Evolutionary conservation across 2,113 vertebrate genomes (phyloP).

Genomic region (Hymenochirus boettgeri): DNA sequence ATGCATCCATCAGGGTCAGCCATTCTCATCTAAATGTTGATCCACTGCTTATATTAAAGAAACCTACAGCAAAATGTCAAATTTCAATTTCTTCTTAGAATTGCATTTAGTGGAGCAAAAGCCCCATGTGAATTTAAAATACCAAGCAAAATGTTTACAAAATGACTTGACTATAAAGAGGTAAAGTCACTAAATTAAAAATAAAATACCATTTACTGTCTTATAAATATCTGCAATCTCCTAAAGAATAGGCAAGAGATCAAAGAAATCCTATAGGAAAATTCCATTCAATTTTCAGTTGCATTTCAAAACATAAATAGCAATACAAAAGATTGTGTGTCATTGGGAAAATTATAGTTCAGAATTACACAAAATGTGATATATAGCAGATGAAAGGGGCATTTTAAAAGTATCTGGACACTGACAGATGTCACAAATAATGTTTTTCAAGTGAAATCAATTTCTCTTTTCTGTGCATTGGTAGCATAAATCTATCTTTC

Average conservation of each 20-base stretch:
- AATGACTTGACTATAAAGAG: too few species aligned
- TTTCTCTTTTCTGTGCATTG: slow-evolving; percentile 24
- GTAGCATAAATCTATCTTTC: slow-evolving; percentile 35
- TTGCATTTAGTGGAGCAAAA: too few species aligned
- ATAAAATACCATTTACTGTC: slow-evolving; percentile 8
- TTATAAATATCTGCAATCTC: slow-evolving; percentile 1
- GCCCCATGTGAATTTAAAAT: too few species aligned
- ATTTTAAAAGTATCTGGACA: slow-evolving; percentile 18
- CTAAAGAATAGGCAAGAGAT: slow-evolving; percentile 17
- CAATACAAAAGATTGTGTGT: slow-evolving; percentile 10
- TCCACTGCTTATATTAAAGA: too few species aligned
- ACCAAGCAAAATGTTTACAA: too few species aligned
- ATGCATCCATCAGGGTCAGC: too few species aligned
- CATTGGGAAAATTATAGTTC: slow-evolving; percentile 11
- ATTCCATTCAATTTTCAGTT: slow-evolving; percentile 11
- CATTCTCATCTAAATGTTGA: too few species aligned
- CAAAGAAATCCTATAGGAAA: slow-evolving; percentile 17
- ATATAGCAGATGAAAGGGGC: slow-evolving; percentile 11
- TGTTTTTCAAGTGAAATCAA: slow-evolving; percentile 17
- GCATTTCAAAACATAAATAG: slow-evolving; percentile 17
- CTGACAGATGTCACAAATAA: slow-evolving; percentile 17
- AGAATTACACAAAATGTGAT: slow-evolving; percentile 2
- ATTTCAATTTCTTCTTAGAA: too few species aligned
- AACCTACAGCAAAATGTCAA: too few species aligned
- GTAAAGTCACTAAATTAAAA: slow-evolving; percentile 9